Evolutionary conservation across 2,113 vertebrate species (phyloP), one percentile per base, ranked within the genome.

Genomic region (Piaya cayana): DNA sequence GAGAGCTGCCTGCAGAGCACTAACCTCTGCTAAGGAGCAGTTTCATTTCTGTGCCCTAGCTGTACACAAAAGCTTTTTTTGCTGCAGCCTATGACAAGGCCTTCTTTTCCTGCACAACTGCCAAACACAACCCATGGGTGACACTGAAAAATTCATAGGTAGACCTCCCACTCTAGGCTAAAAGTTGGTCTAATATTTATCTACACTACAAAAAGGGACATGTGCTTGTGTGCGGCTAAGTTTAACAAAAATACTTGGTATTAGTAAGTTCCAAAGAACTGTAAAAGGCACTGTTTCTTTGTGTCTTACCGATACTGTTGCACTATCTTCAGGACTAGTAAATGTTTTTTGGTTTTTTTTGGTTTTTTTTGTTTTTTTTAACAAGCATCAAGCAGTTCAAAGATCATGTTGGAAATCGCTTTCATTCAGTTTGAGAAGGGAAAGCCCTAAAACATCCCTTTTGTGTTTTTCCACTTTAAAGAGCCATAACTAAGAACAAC

Each of bases 401-500:
- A 78, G 47, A 56, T 64, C n/a, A 32, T 21, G 11, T 68, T 75
- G 91, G 75, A 90, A 84, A 84, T n/a, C 29, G 60, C 47, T 60
- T 89, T 68, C 37, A 39, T 84, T 94, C 65, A 75, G 22, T 34
- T 34, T 60, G 34, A 93, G 70, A 87, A 79, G 6, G 64, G 36
- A 92, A 78, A 88, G 43, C 15, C 29, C 55, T 59, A 78, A 94
- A 77, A 82, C 64, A 92, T 30, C 15, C 34, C 52, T 82, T 25
- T 71, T 91, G 88, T 71, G 25, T 64, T 86, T 96, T 92, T 92
- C 42, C 30, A 49, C 65, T 26, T 58, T 68, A 79, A 94, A 86
- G 27, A 76, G 65, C 72, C 88, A 55, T 89, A 86, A 65, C 62
- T 93, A 89, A 93, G 56, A 90, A 67, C 75, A 95, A 95, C 85